Evolutionary conservation across 2,797 vertebrate species (phyloP), one percentile per base, ranked within the genome.

Genomic region (Peromyscus nudipes): DNA sequence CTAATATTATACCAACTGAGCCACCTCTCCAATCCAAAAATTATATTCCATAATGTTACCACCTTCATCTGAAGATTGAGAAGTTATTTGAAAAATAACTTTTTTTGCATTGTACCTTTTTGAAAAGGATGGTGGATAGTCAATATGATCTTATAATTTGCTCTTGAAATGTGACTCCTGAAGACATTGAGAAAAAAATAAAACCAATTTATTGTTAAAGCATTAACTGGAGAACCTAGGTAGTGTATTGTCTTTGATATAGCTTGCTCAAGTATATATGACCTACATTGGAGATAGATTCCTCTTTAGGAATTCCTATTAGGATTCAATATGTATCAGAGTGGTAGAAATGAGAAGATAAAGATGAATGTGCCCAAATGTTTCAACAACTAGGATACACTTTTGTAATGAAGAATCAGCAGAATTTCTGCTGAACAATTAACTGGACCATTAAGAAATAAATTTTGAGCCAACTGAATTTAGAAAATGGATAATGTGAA

Each of bases 251-350:
- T 52, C 0, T 89, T 90, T 97, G 76, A 65, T 93, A 83, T 31
- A 37, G 25, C 89, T 80, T 82, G 92, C 60, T 95, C 94, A 97
- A 94, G 31, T 16, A 94, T 82, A 31, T 89, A 97, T 83, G 17
- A 85, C 29, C 62, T 43, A 1, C 91, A 96, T 65, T 85, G 46
- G 37, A 57, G 27, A 81, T 57, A 9, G 23, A 65, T 94, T 65
- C 8, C 34, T 80, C 43, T n/a, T 49, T 25, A 86, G 92, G 9
- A 10, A 83, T 82, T 87, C 52, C 4, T 94, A 91, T 89, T 88
- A 96, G 80, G 75, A 29, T 12, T 96, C 95, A 98, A 31, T 96
- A 92, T 94, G 9, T 96, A 43, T 94, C 40, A 97, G 93, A 98
- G 49, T 89, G 10, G 57, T 71, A 91, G 80, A 94, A 89, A 92